Evolutionary conservation across 2,888 invertebrate species (phyloP), one percentile per base, ranked within the genome.

Genomic region (Leucania comma): DNA sequence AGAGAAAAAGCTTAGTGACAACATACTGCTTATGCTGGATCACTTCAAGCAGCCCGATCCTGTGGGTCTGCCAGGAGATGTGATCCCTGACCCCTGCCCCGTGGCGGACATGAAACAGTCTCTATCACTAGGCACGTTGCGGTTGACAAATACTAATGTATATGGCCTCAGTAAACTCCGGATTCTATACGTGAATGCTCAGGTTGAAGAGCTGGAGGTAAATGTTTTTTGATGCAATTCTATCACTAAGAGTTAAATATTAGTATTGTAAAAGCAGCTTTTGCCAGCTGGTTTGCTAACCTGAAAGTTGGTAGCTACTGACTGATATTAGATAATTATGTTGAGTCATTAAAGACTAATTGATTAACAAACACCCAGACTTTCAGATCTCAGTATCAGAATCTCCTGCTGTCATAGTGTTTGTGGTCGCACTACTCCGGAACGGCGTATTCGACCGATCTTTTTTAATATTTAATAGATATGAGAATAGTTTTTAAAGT

Each of bases 1-100:
- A 9, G 97, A 98, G 90, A 96, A 97, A 88, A 97, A 97, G 86
- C 93, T 98, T 60, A 97, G 98, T 69, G 97, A 98, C 75, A 97
- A 97, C 87, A 96, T 98, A 63, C 94, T 97, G 64, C 94, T 96
- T 3, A 94, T 98, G 14, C 88, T 98, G 50, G 97, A 98, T 72
- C 98, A 98, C 89, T 98, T 97, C 91, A 98, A 98, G 91, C 97
- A 98, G 88, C 96, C 97, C 24, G 97, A 98, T 90, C 98, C 98
- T 0, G 94, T 98, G 12, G 98, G 98, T 3, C 89, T 98, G 26
- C 98, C 98, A 0, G 97, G 98, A 0, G 97, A 97, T 0, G 97
- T 97, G 0, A 96, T 98, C 65, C 98, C 98, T 0, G 98, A 98
- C 89, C 98, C 98, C 0, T 97, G 98, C 94, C 93, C 96, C 2